phyloP scores from a whole-genome alignment of 1,140 invertebrate genomes.

The Listronotus bonariensis region DNA sequence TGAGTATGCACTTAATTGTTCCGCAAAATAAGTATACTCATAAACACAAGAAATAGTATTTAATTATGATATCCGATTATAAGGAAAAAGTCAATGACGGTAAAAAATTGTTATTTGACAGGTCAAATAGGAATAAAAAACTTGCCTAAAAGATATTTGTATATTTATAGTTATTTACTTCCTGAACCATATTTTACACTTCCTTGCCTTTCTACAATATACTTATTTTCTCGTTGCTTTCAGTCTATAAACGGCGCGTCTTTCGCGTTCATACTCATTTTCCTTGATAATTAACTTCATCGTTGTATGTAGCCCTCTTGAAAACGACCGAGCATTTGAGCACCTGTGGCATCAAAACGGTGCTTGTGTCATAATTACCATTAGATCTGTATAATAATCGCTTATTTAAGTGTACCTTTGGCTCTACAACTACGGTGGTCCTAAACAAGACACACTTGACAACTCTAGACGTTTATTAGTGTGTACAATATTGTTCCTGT shows the following conservation, averaged over 20 bases:
- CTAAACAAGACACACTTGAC: constrained; percentile 30
- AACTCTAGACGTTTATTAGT: constrained; percentile 33
- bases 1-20: too few species aligned
- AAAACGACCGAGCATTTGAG: constrained; percentile 6
- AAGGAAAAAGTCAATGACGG: too few species aligned
- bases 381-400: constrained; percentile 38
- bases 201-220: too few species aligned
- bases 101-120: too few species aligned
- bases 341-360: constrained; percentile 35
- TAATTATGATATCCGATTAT: too few species aligned
- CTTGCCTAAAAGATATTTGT: too few species aligned
- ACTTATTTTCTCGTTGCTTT: constrained; percentile 2
- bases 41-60: too few species aligned
- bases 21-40: too few species aligned
- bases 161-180: too few species aligned
- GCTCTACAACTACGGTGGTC: constrained; percentile 33
- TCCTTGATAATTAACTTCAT: constrained; percentile 31
- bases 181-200: too few species aligned
- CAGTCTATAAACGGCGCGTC: constrained; percentile 11
- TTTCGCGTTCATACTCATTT: constrained; percentile 7
- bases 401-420: constrained; percentile 36
- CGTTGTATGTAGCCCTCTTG: constrained; percentile 19
- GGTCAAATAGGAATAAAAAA: too few species aligned
- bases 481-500: constrained; percentile 31
- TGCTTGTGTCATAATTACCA: constrained; percentile 34